Conservation (phyloP, 2,113 vertebrate genomes). For the Polyodon spathula region DNA sequence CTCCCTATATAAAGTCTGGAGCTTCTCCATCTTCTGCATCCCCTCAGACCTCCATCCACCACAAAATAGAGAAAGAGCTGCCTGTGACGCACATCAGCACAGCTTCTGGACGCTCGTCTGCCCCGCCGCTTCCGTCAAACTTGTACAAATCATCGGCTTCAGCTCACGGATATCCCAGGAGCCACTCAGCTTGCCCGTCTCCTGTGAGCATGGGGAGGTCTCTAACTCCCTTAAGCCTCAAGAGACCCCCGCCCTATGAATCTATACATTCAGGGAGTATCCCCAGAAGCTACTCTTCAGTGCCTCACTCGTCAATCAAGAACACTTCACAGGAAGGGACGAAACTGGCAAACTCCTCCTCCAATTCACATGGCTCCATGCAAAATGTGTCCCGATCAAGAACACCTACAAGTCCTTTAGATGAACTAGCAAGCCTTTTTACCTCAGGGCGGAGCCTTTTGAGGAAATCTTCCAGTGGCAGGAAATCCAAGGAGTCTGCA, state of each 20-base stretch:
- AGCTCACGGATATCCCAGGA: slow-evolving; percentile 78
- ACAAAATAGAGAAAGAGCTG: slow-evolving; percentile 72
- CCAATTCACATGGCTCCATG: slow-evolving; percentile 64
- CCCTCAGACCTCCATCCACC: slow-evolving; percentile 62
- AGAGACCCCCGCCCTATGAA: slow-evolving; percentile 88
- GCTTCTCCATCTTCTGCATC: slow-evolving; percentile 66
- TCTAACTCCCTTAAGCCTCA: slow-evolving; percentile 82
- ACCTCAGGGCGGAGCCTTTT: slow-evolving; percentile 72
- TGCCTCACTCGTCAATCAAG: slow-evolving; percentile 68
- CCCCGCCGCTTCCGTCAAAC: slow-evolving; percentile 78
- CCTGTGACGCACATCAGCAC: slow-evolving; percentile 59
- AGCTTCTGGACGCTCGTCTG: slow-evolving; percentile 69
- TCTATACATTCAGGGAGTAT: slow-evolving; percentile 76
- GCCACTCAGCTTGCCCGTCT: slow-evolving; percentile 86
- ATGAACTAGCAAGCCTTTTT: slow-evolving; percentile 79
- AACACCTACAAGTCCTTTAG: slow-evolving; percentile 85
- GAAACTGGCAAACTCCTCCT: slow-evolving; percentile 65
- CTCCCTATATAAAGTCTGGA: slow-evolving; percentile 68
- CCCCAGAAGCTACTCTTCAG: slow-evolving; percentile 77
- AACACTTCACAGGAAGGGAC: slow-evolving; percentile 72
- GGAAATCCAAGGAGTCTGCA: slow-evolving; percentile 70
- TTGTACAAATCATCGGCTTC: slow-evolving; percentile 74
- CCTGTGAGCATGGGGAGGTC: slow-evolving; percentile 84
- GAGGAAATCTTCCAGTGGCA: slow-evolving; percentile 75
- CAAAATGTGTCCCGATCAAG: slow-evolving; percentile 73